These are phyloP conservation scores for Sinosuthora webbiana DNA, from an alignment of 2,113 vertebrate genomes.

Conservation along the genomic window DNA sequence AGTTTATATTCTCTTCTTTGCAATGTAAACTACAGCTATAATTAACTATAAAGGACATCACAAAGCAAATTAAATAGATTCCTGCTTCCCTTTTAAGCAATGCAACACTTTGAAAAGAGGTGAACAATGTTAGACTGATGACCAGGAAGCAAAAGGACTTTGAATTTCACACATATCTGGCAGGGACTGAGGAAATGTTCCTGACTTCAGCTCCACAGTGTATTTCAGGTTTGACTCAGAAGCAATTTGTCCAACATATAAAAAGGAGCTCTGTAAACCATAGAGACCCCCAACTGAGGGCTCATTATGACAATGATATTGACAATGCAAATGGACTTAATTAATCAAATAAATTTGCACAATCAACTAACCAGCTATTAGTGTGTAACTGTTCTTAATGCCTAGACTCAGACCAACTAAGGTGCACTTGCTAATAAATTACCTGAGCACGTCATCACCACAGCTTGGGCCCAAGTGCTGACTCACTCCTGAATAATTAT, in stretches of 20 bases:
- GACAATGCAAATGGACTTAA: background rate
- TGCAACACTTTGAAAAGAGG: background rate
- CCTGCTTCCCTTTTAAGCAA: background rate
- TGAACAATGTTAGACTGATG: background rate
- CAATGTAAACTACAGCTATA: background rate
- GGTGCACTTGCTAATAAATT: background rate
- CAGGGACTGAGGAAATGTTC: background rate
- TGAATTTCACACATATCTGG: background rate
- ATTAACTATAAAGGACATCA: background rate
- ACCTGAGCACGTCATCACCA: rapidly evolving
- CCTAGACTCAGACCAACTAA: background rate
- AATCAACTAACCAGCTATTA: background rate
- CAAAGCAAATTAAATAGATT: background rate
- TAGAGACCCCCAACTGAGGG: background rate
- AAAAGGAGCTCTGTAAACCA: background rate
- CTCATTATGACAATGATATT: background rate
- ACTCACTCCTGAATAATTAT: background rate
- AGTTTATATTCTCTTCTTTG: background rate
- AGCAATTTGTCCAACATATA: background rate
- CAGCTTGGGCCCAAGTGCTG: background rate
- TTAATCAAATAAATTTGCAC: background rate
- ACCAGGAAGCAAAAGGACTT: background rate
- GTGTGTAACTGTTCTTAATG: background rate
- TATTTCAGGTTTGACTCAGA: background rate
- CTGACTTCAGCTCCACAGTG: background rate